phyloP scores from a whole-genome alignment of 2,113 vertebrate genomes.

The Synodontis membranacea region DNA sequence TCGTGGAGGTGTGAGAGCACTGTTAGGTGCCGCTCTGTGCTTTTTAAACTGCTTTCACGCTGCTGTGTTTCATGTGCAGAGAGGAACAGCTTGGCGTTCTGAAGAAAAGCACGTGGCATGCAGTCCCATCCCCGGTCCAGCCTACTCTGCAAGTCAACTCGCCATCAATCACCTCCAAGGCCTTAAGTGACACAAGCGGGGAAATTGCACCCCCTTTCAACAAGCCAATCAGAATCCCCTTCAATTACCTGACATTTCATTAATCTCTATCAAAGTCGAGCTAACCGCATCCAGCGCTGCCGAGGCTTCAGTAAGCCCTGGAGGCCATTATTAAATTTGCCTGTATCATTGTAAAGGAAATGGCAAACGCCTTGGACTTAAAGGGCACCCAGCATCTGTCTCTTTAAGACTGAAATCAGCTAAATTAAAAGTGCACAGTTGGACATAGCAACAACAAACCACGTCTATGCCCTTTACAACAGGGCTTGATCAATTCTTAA shows the following conservation, averaged over 20 bases:
- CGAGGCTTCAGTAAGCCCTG: conserved; percentile 49
- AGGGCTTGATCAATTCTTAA: conserved; percentile 49
- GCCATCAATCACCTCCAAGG: conserved; percentile 54
- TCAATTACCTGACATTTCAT: conserved; percentile 62
- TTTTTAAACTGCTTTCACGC: neutral
- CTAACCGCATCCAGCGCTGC: conserved; percentile 55
- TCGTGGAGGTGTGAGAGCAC: neutral
- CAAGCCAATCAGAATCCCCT: conserved; percentile 51
- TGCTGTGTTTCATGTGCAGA: conserved; percentile 9
- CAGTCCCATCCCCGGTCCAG: conserved; percentile 22
- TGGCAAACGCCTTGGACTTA: conserved; percentile 54
- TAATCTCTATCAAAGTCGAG: conserved; percentile 58
- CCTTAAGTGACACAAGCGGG: conserved; percentile 50
- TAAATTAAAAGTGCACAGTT: conserved; percentile 60
- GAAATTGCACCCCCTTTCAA: conserved; percentile 53
- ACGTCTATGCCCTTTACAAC: conserved; percentile 56
- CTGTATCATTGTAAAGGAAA: conserved; percentile 59
- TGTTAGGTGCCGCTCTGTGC: neutral
- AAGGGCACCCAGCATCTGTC: conserved; percentile 57
- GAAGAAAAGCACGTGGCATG: conserved; percentile 14
- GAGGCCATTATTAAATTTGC: conserved; percentile 58
- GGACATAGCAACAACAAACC: conserved; percentile 54
- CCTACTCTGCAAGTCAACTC: conserved; percentile 42
- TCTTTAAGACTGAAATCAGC: conserved; percentile 57
- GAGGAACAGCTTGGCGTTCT: conserved; percentile 1